Evolutionary conservation across 2,888 invertebrate genomes (phyloP).

Genomic region (Drosophila differens): DNA sequence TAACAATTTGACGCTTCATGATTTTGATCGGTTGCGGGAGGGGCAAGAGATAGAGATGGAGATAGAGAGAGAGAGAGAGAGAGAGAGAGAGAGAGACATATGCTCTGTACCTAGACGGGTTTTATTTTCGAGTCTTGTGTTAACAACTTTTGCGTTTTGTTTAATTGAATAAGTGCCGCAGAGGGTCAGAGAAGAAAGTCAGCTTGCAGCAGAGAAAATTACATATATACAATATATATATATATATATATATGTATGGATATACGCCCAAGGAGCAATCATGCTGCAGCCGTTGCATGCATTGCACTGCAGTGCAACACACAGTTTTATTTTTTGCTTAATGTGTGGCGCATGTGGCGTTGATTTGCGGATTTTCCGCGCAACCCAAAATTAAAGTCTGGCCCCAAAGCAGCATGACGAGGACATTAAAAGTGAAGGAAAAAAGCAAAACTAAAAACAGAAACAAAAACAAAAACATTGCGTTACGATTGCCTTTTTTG

Average conservation of each 20-base stretch:
- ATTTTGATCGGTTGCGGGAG: conserved; percentile 56
- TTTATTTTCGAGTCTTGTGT: conserved; percentile 8
- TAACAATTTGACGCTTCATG: conserved; percentile 82
- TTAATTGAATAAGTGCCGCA: conserved; percentile 72
- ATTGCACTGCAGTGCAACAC: conserved; percentile 29
- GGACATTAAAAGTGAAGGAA: conserved; percentile 53
- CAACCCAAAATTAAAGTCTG: conserved; percentile 53
- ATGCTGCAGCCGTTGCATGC: conserved; percentile 32
- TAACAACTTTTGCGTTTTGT: conserved; percentile 56
- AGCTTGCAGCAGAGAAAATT: conserved; percentile 14
- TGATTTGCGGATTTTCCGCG: conserved; percentile 64
- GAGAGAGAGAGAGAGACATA: conserved; percentile 5
- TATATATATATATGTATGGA: not conserved
- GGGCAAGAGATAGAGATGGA: not conserved
- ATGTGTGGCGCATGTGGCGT: conserved; percentile 57
- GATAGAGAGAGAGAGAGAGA: not conserved
- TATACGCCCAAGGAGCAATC: conserved; percentile 8
- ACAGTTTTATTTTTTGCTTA: conserved; percentile 17
- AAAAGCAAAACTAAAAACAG: not conserved
- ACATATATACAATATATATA: conserved; percentile 13
- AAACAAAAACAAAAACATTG: conserved; percentile 2
- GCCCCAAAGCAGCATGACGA: conserved; percentile 50
- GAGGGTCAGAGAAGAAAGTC: conserved; percentile 49
- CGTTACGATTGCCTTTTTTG: conserved; percentile 51
- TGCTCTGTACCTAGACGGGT: conserved; percentile 13